A percentile compares a stretch with the other conserved stretches of the same genome.
Evolutionary conservation across 2,113 vertebrate genomes (phyloP).

Genomic region (Struthio camelus): DNA sequence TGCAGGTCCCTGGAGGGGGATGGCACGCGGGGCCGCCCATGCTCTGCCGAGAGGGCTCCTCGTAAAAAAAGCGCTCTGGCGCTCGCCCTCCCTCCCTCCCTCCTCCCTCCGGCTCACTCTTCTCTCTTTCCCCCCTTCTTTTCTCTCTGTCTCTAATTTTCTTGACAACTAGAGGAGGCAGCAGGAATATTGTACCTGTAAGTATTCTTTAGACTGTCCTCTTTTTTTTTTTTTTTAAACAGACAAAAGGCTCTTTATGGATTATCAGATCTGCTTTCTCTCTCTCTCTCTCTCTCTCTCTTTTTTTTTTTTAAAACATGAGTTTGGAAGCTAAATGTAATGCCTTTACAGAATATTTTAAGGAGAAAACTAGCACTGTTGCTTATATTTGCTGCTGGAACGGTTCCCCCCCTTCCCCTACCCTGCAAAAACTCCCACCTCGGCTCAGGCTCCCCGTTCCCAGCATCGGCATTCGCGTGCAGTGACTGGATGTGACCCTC

Average conservation of each 20-base stretch:
- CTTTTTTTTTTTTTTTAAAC: neutral
- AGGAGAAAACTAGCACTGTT: neutral
- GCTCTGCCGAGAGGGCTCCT: conserved; percentile 47
- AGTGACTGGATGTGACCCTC: neutral
- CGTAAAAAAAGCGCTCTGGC: neutral
- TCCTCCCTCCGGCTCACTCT: neutral
- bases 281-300: neutral
- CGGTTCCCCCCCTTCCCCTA: neutral
- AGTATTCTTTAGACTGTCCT: conserved; percentile 45
- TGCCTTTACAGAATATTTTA: neutral
- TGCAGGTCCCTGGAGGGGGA: conserved; percentile 66
- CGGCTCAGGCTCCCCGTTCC: neutral
- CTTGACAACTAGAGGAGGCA: conserved; percentile 44
- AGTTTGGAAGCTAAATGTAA: neutral
- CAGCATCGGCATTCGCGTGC: neutral
- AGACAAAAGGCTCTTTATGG: neutral
- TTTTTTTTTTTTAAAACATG: neutral
- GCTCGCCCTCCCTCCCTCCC: neutral
- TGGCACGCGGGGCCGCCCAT: conserved; percentile 65
- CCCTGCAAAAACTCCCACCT: neutral
- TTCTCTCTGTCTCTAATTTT: conserved; percentile 27
- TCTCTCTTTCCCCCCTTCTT: conserved; percentile 9
- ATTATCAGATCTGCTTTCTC: neutral
- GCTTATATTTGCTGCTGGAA: neutral
- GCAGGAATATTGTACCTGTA: conserved; percentile 57